These are phyloP conservation scores for Lepas anatifera DNA, from an alignment of 2,888 invertebrate species.

Conservation along the genomic window DNA sequence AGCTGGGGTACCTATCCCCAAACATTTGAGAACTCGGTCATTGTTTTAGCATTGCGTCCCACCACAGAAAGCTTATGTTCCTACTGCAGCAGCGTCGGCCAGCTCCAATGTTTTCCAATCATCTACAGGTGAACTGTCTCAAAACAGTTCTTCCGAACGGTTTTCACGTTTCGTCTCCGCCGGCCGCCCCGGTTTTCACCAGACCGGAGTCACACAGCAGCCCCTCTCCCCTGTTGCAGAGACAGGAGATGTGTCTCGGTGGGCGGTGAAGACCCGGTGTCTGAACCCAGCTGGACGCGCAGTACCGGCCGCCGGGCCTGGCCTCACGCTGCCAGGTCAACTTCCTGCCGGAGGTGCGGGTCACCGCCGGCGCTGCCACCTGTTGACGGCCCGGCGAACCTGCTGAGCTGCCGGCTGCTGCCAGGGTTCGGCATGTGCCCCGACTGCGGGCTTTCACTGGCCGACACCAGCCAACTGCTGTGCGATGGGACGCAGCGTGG, in stretches of 20 bases:
- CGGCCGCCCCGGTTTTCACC: no score
- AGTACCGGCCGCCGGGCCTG: constrained; percentile 29
- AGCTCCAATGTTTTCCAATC: no score
- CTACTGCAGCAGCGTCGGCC: no score
- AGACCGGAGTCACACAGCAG: no score
- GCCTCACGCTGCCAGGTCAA: constrained; percentile 37
- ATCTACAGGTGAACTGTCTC: no score
- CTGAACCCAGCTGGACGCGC: constrained; percentile 33
- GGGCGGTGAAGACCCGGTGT: constrained; percentile 38
- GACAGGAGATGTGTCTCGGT: constrained; percentile 37
- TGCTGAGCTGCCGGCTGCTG: constrained; percentile 27
- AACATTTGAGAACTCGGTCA: no score
- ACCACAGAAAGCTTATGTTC: no score
- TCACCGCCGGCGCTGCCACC: constrained; percentile 26
- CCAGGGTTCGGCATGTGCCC: constrained; percentile 35
- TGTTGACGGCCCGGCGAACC: constrained; percentile 24
- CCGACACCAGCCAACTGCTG: constrained; percentile 33
- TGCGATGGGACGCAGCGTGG: constrained; percentile 32
- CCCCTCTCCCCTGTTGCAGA: no score
- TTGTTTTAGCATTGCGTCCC: no score
- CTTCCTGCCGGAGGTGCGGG: constrained; percentile 38
- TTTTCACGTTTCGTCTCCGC: no score
- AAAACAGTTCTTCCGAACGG: no score
- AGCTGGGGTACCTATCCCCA: no score
- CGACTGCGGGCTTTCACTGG: constrained; percentile 28